These are phyloP conservation scores for Sparus aurata DNA, from an alignment of 2,797 vertebrate species.

Conservation along the genomic window DNA sequence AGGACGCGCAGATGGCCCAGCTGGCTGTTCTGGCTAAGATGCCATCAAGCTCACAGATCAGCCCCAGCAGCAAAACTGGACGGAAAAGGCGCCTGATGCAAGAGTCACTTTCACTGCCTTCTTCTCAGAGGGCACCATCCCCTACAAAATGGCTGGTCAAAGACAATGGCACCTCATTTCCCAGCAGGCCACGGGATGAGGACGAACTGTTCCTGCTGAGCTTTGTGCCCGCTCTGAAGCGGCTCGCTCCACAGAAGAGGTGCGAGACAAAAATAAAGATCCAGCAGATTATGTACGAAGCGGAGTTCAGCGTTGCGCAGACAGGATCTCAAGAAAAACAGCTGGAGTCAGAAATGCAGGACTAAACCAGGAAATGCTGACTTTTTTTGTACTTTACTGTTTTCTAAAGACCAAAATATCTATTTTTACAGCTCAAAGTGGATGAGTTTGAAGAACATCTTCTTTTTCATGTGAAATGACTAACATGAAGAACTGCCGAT, in stretches of 20 bases:
- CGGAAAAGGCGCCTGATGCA: constrained; percentile 59
- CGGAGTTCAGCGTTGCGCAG: constrained; percentile 76
- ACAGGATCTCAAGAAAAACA: constrained; percentile 55
- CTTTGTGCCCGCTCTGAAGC: constrained; percentile 82
- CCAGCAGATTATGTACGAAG: constrained; percentile 85
- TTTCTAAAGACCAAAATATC: constrained; percentile 52
- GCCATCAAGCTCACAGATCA: constrained; percentile 48
- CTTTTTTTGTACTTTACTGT: constrained; percentile 42
- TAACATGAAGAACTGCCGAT: background rate
- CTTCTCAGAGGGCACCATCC: constrained; percentile 29
- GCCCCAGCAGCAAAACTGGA: constrained; percentile 44
- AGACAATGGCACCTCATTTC: constrained; percentile 53
- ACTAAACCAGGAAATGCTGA: constrained; percentile 24
- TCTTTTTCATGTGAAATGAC: constrained; percentile 38
- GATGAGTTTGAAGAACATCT: constrained; percentile 16
- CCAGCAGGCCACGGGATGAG: constrained; percentile 74
- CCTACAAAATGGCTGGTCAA: constrained; percentile 67
- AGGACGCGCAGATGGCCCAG: constrained; percentile 62
- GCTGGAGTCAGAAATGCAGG: constrained; percentile 31
- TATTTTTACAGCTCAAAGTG: constrained; percentile 28
- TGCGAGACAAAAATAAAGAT: constrained; percentile 85
- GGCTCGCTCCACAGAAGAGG: constrained; percentile 83
- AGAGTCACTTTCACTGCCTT: constrained; percentile 29
- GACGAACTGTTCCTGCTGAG: constrained; percentile 85
- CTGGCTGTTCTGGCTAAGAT: constrained; percentile 61